Evolutionary conservation across 2,888 invertebrate species (phyloP).

Genomic region (Mallateleia sp.): DNA sequence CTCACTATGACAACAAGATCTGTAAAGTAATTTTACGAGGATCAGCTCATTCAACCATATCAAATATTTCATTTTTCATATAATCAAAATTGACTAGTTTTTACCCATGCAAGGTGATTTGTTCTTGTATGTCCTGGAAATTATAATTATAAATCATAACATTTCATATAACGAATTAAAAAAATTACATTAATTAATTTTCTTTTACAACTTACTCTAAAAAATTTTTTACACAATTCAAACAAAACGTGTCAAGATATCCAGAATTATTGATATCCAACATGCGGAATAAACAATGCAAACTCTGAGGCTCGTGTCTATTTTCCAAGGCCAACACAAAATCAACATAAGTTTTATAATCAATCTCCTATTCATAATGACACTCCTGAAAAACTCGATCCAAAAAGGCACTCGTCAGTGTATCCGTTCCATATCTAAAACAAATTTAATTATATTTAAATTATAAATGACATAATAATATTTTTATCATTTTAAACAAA

Average conservation of each 20-base stretch:
- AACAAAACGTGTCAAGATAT: slow-evolving; percentile 96
- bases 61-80: slow-evolving; percentile 99
- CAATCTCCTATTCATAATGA: slow-evolving; percentile 98
- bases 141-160: too few species aligned
- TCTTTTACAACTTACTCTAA: slow-evolving; percentile 92
- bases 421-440: too few species aligned
- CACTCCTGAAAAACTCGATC: neutral
- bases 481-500: too few species aligned
- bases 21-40: slow-evolving; percentile 95
- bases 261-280: slow-evolving; percentile 96
- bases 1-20: too few species aligned
- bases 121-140: slow-evolving; percentile 96
- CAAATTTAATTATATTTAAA: too few species aligned
- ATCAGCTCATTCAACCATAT: slow-evolving; percentile 98
- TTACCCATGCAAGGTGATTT: slow-evolving; percentile 96
- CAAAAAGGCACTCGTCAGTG: too few species aligned
- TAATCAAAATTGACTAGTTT: slow-evolving; percentile 98
- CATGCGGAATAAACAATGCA: slow-evolving; percentile 98
- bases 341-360: slow-evolving; percentile 99
- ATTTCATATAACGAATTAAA: too few species aligned
- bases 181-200: too few species aligned
- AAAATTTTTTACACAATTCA: slow-evolving; percentile 99
- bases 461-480: too few species aligned
- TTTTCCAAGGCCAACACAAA: slow-evolving; percentile 98
- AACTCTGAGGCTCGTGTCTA: slow-evolving; percentile 96